Percentiles rank a stretch among this genome's conserved stretches.
These are phyloP conservation scores for Heterohyrax brucei DNA, from an alignment of 2,797 vertebrate species.

Conservation along the genomic window DNA sequence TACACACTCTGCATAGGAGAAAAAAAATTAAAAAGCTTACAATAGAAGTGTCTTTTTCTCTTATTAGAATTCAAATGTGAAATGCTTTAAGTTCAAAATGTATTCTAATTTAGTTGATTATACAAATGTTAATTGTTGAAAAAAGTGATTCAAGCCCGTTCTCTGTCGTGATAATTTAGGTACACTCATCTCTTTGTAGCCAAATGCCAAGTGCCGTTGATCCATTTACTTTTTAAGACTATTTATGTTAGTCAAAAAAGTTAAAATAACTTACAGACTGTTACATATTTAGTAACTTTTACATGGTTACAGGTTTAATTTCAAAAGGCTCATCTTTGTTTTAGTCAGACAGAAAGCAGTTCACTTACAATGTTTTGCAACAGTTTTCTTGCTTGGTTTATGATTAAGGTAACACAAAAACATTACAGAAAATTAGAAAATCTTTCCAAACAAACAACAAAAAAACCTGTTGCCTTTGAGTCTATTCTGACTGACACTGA, in stretches of 20 bases:
- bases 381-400: background rate
- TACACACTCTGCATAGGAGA: background rate
- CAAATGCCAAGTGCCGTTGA: too few species aligned
- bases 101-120: slow-evolving; percentile 27
- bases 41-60: background rate
- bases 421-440: background rate
- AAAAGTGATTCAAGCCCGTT: background rate
- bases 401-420: background rate
- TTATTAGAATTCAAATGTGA: background rate
- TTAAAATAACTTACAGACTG: background rate
- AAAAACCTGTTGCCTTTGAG: too few species aligned
- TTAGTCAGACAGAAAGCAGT: background rate
- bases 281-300: background rate
- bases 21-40: background rate
- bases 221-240: background rate
- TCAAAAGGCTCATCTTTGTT: background rate
- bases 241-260: background rate
- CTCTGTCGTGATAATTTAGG: background rate
- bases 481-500: too few species aligned
- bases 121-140: background rate
- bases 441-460: background rate
- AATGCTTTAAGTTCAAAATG: background rate
- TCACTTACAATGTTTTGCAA: background rate
- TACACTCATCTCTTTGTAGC: background rate
- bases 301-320: background rate